Conservation (phyloP, 2,888 invertebrate genomes). For the Lasioglossum marginatum region DNA sequence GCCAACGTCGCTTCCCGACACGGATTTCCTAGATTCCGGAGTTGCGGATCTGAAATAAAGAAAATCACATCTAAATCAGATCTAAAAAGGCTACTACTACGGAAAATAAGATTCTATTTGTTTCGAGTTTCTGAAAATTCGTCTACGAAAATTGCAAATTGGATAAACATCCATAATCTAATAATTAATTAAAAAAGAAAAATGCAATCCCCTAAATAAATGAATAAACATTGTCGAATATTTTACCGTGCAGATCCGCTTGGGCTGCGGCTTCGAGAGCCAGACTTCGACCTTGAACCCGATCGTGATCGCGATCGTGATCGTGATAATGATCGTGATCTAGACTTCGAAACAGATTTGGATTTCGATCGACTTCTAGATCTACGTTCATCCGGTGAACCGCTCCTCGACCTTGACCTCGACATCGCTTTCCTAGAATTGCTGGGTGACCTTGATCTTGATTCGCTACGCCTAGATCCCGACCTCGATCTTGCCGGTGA, state of each 20-base stretch:
- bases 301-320: conserved; percentile 71
- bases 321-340: conserved; percentile 65
- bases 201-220: not conserved
- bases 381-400: conserved; percentile 45
- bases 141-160: too few species aligned
- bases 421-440: conserved; percentile 71
- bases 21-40: conserved; percentile 87
- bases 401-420: conserved; percentile 76
- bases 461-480: conserved; percentile 79
- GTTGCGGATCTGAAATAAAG: conserved; percentile 83
- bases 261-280: conserved; percentile 82
- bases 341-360: conserved; percentile 81
- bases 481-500: conserved; percentile 84
- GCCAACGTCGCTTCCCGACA: conserved; percentile 86
- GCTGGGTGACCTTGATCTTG: conserved; percentile 82
- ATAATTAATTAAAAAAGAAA: not conserved
- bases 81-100: too few species aligned
- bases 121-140: too few species aligned
- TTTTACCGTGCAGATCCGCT: conserved; percentile 79
- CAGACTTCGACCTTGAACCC: conserved; percentile 74
- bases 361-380: conserved; percentile 78
- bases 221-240: not conserved
- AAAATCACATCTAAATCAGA: too few species aligned
- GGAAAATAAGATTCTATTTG: too few species aligned
- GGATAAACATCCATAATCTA: too few species aligned